Base-by-base conservation (phyloP, 2,888 invertebrate species). In the Andrena marginata region DNA sequence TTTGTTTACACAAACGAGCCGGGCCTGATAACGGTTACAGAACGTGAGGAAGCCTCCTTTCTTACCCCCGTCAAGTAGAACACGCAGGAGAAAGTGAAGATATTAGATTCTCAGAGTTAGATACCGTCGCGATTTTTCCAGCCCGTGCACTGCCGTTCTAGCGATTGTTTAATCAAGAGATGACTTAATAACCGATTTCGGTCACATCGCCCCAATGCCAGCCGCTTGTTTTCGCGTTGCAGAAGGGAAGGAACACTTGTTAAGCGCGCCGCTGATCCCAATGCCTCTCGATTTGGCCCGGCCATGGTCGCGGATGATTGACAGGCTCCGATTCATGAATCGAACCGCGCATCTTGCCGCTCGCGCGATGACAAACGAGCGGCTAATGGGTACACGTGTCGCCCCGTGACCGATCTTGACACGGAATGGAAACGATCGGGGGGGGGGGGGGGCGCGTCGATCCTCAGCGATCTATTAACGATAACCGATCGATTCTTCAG, bases 161-260 rank as follows among this genome's bases (percentile, higher is more conserved):
- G 5, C 20, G n/a, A 35, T 42, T 20, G 51, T 72, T 64, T 29
- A 2, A 10, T 2, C 48, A 69, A 62, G 49, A 26, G 54, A 54
- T 62, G 42, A n/a, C 20, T 62, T 68, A 69, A 80, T 35, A 62
- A 86, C 26, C 29, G 35, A 60, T 54, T 76, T 20, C 56, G 23
- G 51, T 42, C 20, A 29, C 59, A 42, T 65, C 33, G 42, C 33
- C 48, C 51, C 72, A 87, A 86, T 90, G 84, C 84, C 87, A 89
- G 77, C 84, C 75, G 77, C 59, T 85, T 89, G 88, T 86, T 88
- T 87, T 85, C 75, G 33, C 64, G 84, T 88, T 75, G 81, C 77
- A 42, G 60, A 74, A 64, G 76, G 64, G 65, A 78, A 79, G 16
- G 62, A 82, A 89, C 87, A 87, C 72, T 87, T 89, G 84, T 87